Percentiles rank a stretch among this genome's conserved stretches.
These are phyloP conservation scores for Leptopterna dolabrata DNA, from an alignment of 2,888 invertebrate species.

Conservation along the genomic window DNA sequence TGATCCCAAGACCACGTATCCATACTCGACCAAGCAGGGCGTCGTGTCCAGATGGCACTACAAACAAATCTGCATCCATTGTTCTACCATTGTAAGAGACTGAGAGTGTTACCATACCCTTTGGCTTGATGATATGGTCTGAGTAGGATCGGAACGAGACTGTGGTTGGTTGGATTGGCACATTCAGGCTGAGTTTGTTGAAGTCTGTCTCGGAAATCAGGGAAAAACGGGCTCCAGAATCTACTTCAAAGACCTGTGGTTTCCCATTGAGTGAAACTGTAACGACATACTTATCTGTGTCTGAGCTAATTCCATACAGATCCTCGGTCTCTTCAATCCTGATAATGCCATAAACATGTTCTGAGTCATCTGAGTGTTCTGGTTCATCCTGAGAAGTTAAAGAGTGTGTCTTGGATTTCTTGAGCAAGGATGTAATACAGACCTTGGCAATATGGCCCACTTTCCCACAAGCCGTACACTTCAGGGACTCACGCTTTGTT, in stretches of 20 bases:
- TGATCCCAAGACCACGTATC: constrained; percentile 44
- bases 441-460: constrained; percentile 48
- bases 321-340: constrained; percentile 16
- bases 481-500: neutral
- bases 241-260: constrained; percentile 46
- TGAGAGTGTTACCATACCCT: constrained; percentile 46
- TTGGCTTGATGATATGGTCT: constrained; percentile 32
- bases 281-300: constrained; percentile 36
- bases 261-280: constrained; percentile 49
- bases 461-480: constrained; percentile 36
- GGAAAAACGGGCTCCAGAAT: constrained; percentile 42
- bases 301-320: constrained; percentile 22
- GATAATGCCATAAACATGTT: constrained; percentile 19
- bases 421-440: constrained; percentile 41
- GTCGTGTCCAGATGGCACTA: constrained; percentile 33
- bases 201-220: constrained; percentile 42
- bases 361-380: neutral
- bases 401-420: constrained; percentile 39
- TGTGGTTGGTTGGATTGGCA: constrained; percentile 46
- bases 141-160: constrained; percentile 30
- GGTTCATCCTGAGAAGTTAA: constrained; percentile 12
- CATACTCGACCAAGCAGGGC: constrained; percentile 44
- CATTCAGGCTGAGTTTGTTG: constrained; percentile 25
- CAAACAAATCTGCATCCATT: constrained; percentile 29
- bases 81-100: constrained; percentile 27